These are phyloP conservation scores for Noctua janthe DNA, from an alignment of 2,888 invertebrate species.

Conservation along the genomic window DNA sequence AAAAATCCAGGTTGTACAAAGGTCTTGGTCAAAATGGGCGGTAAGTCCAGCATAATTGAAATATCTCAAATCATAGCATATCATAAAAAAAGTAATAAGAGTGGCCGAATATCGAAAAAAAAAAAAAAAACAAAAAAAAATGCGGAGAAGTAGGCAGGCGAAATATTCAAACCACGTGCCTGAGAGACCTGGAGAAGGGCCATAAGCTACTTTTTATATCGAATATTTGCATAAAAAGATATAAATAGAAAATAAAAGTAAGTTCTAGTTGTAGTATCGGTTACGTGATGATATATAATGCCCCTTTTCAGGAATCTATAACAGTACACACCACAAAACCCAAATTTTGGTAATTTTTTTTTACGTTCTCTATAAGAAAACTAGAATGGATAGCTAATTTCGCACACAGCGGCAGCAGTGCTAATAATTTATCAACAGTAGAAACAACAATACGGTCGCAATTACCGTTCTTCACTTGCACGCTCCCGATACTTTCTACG, in stretches of 20 bases:
- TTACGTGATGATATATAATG: not conserved
- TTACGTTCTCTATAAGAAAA: slow-evolving; percentile 44
- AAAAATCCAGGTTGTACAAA: not conserved
- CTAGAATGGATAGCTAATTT: slow-evolving; percentile 64
- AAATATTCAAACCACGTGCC: not conserved
- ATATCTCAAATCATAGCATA: not conserved
- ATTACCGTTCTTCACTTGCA: slow-evolving; percentile 81
- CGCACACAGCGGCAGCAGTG: slow-evolving; percentile 50
- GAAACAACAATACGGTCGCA: slow-evolving; percentile 78
- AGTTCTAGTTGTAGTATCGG: not conserved
- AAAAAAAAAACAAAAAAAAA: too few species aligned
- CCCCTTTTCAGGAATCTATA: not conserved
- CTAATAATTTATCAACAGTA: slow-evolving; percentile 63
- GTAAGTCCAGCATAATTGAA: not conserved
- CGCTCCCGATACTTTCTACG: slow-evolving; percentile 85
- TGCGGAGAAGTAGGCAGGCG: not conserved
- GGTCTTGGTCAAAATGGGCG: not conserved
- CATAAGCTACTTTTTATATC: not conserved
- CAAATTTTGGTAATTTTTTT: slow-evolving; percentile 35
- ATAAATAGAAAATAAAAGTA: not conserved
- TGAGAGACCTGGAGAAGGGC: not conserved
- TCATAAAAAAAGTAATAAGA: not conserved
- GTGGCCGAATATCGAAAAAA: not conserved
- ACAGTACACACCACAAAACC: not conserved
- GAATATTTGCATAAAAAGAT: not conserved